These are phyloP conservation scores for Rotaria socialis DNA, from an alignment of 2,888 invertebrate genomes.

Conservation along the genomic window DNA sequence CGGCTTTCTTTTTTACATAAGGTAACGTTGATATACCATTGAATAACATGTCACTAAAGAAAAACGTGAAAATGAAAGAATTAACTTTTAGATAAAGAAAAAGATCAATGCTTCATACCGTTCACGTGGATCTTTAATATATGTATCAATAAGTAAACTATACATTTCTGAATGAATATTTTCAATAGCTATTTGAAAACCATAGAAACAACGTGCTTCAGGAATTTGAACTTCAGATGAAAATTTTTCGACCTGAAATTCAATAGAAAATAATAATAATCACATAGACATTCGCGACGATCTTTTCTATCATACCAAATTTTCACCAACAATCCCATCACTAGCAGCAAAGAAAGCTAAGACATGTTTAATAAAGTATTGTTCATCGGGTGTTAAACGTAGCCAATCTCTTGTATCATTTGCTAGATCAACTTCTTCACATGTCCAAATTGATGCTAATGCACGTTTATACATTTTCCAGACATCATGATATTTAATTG, in stretches of 20 bases:
- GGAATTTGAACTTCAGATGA: constrained; percentile 92
- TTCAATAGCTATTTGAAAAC: constrained; percentile 98
- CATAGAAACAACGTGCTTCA: constrained; percentile 95
- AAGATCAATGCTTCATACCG: constrained; percentile 63
- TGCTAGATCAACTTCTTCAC: constrained; percentile 90
- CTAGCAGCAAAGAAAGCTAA: constrained; percentile 98
- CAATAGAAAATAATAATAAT: too few relatives aligned
- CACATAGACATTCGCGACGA: too few relatives aligned
- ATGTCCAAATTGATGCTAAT: constrained; percentile 98
- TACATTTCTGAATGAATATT: constrained; percentile 99
- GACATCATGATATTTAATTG: constrained; percentile 89
- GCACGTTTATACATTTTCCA: constrained; percentile 98
- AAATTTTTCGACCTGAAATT: constrained; percentile 76
- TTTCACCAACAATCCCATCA: constrained; percentile 98
- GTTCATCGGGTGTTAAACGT: constrained; percentile 74
- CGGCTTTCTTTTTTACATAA: constrained; percentile 91
- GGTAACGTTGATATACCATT: constrained; percentile 95
- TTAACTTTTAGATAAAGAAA: too few relatives aligned
- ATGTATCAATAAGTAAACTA: constrained; percentile 91
- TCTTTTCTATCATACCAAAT: constrained; percentile 63
- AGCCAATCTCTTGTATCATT: constrained; percentile 85
- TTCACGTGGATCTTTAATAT: constrained; percentile 77
- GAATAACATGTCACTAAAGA: constrained; percentile 75
- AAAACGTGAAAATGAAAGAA: too few relatives aligned
- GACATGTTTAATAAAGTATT: constrained; percentile 89